Base-by-base conservation (phyloP, 2,888 invertebrate genomes). In the Caenorhabditis zanzibari region DNA sequence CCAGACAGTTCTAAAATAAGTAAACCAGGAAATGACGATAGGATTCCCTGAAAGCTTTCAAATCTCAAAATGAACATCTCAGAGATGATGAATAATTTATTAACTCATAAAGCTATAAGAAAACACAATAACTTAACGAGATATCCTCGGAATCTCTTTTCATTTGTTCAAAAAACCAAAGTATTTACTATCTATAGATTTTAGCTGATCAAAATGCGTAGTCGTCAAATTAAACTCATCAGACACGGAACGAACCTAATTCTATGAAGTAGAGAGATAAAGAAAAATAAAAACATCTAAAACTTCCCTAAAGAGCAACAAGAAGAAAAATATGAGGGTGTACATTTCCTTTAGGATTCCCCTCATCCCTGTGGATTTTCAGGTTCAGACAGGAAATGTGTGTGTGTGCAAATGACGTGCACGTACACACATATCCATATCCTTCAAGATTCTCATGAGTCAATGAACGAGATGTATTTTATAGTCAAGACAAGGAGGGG, bases 381-480 rank as follows among this genome's bases (percentile, higher is more conserved):
- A 22, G 22, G 47, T 47, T 63, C 63, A 63, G 63, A 63, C 63
- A 63, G 63, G 63, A 63, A 63, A 44, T 28, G 63, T 44, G 61
- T 63, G 61, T 63, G 63, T 63, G 63, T 63, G 63, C 63, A 63
- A 63, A 63, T 63, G 63, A 63, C 63, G 61, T 61, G 59, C 12
- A 58, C 16, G n/a, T 35, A 22, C 22, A 59, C 38, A 32, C 38
- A 16, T n/a, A 12, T 22, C 52, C 14, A 9, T 0, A 44, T 52
- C 22, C 54, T 54, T 14, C 26, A 26, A 44, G 41, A 61, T 24
- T 61, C 61, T 41, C 24, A 44, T 61, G 61, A 61, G 61, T 61
- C 61, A 63, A 63, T 63, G 63, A 63, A 44, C 63, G 24, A 16
- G 61, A 26, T 54, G 24, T 58, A 4, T 44, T 28, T 61, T 47